phyloP scores from a whole-genome alignment of 2,888 invertebrate genomes.

The Mystacides longicornis region DNA sequence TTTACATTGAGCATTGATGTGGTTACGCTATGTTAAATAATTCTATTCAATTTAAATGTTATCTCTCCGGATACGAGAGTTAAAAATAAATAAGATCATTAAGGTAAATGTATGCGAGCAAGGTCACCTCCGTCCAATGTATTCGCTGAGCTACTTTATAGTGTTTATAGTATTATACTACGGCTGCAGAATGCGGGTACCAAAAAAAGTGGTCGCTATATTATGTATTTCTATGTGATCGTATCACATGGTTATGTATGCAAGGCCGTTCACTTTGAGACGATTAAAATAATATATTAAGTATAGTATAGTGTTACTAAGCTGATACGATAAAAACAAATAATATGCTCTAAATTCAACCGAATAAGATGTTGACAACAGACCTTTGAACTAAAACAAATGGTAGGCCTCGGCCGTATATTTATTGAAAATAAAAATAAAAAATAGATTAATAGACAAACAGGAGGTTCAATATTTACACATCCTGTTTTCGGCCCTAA shows the following conservation, averaged over 20 bases:
- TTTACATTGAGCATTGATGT: too few relatives aligned
- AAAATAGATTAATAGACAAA: too few relatives aligned
- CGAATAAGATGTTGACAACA: too few relatives aligned
- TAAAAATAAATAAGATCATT: neutral
- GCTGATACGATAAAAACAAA: neutral
- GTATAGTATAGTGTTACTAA: neutral
- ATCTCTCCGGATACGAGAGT: neutral
- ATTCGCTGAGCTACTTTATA: neutral
- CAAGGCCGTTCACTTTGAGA: neutral
- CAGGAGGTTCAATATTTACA: too few relatives aligned
- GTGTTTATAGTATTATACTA: neutral
- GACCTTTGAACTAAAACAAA: too few relatives aligned
- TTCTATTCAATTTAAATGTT: too few relatives aligned
- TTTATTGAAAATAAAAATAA: too few relatives aligned
- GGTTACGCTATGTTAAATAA: too few relatives aligned
- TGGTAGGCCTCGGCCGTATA: too few relatives aligned
- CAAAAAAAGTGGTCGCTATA: neutral
- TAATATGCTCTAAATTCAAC: too few relatives aligned
- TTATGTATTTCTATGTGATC: neutral
- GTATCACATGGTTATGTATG: too few relatives aligned
- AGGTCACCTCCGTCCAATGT: neutral
- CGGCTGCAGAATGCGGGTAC: neutral
- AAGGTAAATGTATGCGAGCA: neutral
- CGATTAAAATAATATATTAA: neutral
- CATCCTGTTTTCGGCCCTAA: too few relatives aligned